Percentiles rank a stretch among this genome's conserved stretches.
These are phyloP conservation scores for Melipona bicolor DNA, from an alignment of 2,888 invertebrate genomes.

Conservation along the genomic window DNA sequence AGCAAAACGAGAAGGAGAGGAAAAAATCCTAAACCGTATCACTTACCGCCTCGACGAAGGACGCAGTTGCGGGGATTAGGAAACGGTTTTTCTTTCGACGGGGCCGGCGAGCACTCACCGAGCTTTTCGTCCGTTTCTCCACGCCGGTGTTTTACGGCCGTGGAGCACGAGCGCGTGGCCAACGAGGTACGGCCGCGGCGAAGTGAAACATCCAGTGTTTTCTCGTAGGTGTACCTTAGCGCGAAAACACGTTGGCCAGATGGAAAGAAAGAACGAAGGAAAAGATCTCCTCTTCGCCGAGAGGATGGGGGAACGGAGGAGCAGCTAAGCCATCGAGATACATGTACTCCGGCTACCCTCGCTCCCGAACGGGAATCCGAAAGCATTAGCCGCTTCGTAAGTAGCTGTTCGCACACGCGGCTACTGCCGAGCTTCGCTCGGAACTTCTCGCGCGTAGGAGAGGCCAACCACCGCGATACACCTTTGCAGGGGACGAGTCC, in stretches of 20 bases:
- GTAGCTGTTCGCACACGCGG: constrained; percentile 52
- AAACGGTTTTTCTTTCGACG: constrained; percentile 53
- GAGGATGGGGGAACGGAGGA: constrained; percentile 18
- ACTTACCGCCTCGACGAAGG: constrained; percentile 55
- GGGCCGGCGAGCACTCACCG: constrained; percentile 36
- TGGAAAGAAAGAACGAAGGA: constrained; percentile 32
- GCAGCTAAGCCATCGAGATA: constrained; percentile 55
- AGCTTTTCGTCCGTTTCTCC: constrained; percentile 60
- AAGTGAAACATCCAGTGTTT: constrained; percentile 37
- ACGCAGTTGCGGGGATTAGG: constrained; percentile 61
- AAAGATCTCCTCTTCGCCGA: background rate
- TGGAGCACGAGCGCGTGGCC: constrained; percentile 33
- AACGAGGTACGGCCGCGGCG: constrained; percentile 4
- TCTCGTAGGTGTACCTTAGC: constrained; percentile 32
- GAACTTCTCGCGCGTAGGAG: constrained; percentile 11
- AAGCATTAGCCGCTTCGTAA: constrained; percentile 64
- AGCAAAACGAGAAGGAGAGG: background rate
- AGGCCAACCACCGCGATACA: background rate
- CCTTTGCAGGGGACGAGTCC: too few relatives aligned
- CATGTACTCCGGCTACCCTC: constrained; percentile 46
- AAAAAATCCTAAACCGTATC: constrained; percentile 54
- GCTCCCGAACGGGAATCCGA: constrained; percentile 58
- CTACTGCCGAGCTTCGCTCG: background rate
- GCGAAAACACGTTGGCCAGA: constrained; percentile 18
- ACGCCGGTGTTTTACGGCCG: constrained; percentile 52